Percentiles rank a stretch among this genome's conserved stretches.
Evolutionary conservation across 2,888 invertebrate species (phyloP).

Genomic region (Cantharis flavilabris): DNA sequence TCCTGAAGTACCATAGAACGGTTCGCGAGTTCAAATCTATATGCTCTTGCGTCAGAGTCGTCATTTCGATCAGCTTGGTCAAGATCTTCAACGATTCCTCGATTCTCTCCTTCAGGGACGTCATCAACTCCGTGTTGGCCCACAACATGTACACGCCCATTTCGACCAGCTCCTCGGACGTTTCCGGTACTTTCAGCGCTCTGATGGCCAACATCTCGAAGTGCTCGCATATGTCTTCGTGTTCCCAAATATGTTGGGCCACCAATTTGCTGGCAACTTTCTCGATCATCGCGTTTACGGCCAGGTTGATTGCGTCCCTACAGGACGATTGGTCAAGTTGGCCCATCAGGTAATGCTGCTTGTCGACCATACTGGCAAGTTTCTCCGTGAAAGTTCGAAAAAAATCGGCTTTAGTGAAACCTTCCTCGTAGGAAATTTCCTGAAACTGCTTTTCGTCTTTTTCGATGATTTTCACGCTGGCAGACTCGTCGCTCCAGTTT

Average conservation of each 20-base stretch:
- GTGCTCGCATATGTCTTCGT: slow-evolving; percentile 69
- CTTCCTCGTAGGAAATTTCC: slow-evolving; percentile 62
- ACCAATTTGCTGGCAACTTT: slow-evolving; percentile 68
- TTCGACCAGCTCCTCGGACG: slow-evolving; percentile 81
- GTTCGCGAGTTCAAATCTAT: slow-evolving; percentile 80
- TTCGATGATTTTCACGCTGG: neutral
- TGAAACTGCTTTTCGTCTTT: neutral
- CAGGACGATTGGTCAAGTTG: slow-evolving; percentile 67
- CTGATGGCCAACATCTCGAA: slow-evolving; percentile 73
- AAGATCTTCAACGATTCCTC: slow-evolving; percentile 67
- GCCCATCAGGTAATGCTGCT: slow-evolving; percentile 71
- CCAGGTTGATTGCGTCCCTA: slow-evolving; percentile 63
- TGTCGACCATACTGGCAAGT: slow-evolving; percentile 65
- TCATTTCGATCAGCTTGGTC: slow-evolving; percentile 76
- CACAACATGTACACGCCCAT: slow-evolving; percentile 77
- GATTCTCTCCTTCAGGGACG: slow-evolving; percentile 71
- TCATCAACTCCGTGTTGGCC: slow-evolving; percentile 74
- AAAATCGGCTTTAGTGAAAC: slow-evolving; percentile 64
- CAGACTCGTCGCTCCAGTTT: neutral
- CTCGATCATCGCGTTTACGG: slow-evolving; percentile 63
- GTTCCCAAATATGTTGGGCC: slow-evolving; percentile 66
- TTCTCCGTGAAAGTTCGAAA: slow-evolving; percentile 65
- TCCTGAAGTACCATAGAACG: slow-evolving; percentile 80
- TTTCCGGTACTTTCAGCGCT: slow-evolving; percentile 74
- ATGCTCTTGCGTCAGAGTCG: slow-evolving; percentile 74